A percentile compares a stretch with the other conserved stretches of the same genome.
Conservation (phyloP, 2,888 invertebrate species). For the Pristionchus arcanus region DNA sequence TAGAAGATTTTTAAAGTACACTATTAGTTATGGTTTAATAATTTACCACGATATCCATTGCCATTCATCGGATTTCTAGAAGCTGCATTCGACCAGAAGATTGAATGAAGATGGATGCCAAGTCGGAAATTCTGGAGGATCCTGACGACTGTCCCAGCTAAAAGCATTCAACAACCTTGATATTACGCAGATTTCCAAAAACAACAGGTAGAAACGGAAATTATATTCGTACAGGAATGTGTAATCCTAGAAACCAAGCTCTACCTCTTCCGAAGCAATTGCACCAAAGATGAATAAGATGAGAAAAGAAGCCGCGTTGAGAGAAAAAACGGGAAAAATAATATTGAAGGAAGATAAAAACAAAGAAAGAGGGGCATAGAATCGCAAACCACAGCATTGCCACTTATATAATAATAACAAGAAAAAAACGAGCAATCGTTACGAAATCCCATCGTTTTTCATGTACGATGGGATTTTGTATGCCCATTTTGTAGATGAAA, state of each 20-base stretch:
- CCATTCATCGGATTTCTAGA: not conserved
- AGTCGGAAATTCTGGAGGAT: no score
- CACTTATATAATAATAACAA: not conserved
- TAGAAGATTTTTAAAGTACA: not conserved
- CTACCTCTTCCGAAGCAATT: conserved; percentile 17
- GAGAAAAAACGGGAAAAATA: not conserved
- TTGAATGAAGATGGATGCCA: not conserved
- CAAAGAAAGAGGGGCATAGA: not conserved
- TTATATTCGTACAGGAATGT: not conserved
- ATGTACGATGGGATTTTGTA: no score
- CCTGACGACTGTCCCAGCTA: not conserved
- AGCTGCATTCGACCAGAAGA: not conserved
- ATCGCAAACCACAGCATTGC: not conserved
- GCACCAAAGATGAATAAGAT: not conserved
- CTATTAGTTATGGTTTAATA: not conserved
- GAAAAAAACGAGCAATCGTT: not conserved
- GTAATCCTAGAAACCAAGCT: not conserved
- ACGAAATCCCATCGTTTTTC: no score
- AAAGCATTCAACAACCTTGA: no score
- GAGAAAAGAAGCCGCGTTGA: not conserved
- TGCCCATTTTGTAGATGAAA: no score
- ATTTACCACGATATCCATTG: not conserved
- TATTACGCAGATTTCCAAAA: no score
- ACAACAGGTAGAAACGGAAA: no score
- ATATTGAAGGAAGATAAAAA: conserved; percentile 26